Conservation (phyloP, 2,113 vertebrate species). For the Bubo scandiacus region DNA sequence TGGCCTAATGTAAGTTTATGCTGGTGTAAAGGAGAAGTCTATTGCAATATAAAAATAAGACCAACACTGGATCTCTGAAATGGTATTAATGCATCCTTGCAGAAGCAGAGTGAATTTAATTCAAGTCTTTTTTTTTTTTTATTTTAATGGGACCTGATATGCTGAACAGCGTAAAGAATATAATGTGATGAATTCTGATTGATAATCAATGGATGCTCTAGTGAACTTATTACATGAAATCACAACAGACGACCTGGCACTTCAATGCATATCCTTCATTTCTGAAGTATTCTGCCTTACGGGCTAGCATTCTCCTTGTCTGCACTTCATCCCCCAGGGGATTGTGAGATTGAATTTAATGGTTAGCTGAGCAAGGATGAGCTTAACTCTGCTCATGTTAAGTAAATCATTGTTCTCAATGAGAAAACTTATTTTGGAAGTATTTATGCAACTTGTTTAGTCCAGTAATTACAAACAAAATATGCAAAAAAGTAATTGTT, state of each 20-base stretch:
- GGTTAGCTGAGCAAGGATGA: conserved; percentile 37
- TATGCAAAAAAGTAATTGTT: not conserved
- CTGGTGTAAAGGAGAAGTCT: not conserved
- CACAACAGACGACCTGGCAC: conserved; percentile 13
- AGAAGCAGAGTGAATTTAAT: not conserved
- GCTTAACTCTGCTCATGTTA: not conserved
- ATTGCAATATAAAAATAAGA: not conserved
- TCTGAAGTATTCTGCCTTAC: not conserved
- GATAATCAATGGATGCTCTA: conserved; percentile 23
- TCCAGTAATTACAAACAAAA: not conserved
- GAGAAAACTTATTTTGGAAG: not conserved
- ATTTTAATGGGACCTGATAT: not conserved
- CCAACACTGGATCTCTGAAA: not conserved
- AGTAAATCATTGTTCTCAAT: not conserved
- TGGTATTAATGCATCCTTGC: not conserved
- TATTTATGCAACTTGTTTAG: not conserved
- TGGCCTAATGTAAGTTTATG: not conserved
- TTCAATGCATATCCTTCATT: not conserved
- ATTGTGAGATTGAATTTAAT: conserved; percentile 43
- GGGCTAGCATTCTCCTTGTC: not conserved
- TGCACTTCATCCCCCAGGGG: not conserved
- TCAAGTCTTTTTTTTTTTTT: not conserved
- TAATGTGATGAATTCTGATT: not conserved
- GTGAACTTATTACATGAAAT: conserved; percentile 18
- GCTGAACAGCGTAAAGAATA: not conserved